Base-by-base conservation (phyloP, 2,113 vertebrate genomes). In the Antechinus stuartii region DNA sequence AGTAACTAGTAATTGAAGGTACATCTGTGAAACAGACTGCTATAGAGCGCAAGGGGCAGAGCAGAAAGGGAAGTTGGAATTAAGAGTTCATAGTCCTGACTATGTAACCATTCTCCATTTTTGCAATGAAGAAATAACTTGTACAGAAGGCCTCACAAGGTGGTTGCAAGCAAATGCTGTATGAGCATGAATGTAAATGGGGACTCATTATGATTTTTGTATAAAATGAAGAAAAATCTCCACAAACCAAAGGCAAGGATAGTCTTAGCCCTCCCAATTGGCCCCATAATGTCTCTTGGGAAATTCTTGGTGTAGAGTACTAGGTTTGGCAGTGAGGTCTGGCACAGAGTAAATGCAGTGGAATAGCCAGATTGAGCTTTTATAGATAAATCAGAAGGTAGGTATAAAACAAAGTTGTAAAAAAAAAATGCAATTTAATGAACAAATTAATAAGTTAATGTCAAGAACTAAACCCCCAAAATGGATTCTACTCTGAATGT, bases 351-450 rank as follows among this genome's bases (percentile, higher is more conserved):
- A 35, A 30, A 3, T 76, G 76, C 54, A 49, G 0, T 56, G 11
- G 27, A 95, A 94, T 46, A 52, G 26, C 23, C 46, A 26, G 27
- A 84, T 8, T 91, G 46, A 95, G 49, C 46, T 76, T 91, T 93
- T 84, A 91, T 14, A 47, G 53, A 52, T 49, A 46, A 92, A 76
- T n/a, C 1, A 91, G 93, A 12, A 30, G 22, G 2, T 30, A 46
- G 3, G 76, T 30, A 95, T 42, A 68, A 93, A 95, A 92, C 22
- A 5, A 97, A 96, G 91, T 30, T 94, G 3, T 90, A 95, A 94
- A 61, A 91, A 76, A 25, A 54, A 93, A 84, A 50, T 46, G 2
- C 68, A 90, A 90, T 46, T 2, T 89, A 68, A 92, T 30, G 23
- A 90, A 68, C 3, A 19, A 46, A 84, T 23, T 47, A 50, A 46